Conservation (phyloP, 2,113 vertebrate genomes). For the Macaca nemestrina region DNA sequence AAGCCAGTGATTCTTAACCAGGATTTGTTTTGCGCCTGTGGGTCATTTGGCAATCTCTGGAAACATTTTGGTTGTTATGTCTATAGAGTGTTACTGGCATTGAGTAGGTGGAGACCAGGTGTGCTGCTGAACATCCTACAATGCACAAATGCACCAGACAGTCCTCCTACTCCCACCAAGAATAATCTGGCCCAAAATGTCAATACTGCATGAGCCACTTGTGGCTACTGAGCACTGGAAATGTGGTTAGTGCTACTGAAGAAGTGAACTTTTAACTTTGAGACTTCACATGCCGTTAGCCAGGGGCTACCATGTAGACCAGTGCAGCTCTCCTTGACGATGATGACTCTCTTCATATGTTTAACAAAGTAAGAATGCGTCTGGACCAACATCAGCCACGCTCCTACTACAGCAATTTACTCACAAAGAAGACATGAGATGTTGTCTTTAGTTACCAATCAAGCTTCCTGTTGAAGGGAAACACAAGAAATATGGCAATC, state of each 20-base stretch:
- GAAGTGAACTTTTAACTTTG: background rate
- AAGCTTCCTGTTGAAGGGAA: background rate
- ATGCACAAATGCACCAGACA: background rate
- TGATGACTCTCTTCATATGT: background rate
- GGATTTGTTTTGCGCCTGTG: background rate
- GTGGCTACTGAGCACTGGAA: background rate
- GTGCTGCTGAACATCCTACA: background rate
- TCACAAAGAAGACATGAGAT: background rate
- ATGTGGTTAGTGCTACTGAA: background rate
- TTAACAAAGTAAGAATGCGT: background rate
- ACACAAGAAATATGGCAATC: background rate
- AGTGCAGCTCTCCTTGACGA: accelerated
- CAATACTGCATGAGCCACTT: background rate
- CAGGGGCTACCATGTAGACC: background rate
- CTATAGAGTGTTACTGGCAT: background rate
- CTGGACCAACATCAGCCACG: background rate
- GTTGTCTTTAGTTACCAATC: background rate
- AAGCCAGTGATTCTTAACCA: background rate
- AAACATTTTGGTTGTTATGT: background rate
- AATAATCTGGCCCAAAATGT: background rate
- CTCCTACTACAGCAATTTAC: background rate
- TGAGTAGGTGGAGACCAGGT: background rate
- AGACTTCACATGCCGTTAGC: background rate
- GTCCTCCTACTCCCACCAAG: too few species aligned
- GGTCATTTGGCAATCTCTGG: background rate